These are phyloP conservation scores for Anthophora plumipes DNA, from an alignment of 2,888 invertebrate genomes.

Conservation along the genomic window DNA sequence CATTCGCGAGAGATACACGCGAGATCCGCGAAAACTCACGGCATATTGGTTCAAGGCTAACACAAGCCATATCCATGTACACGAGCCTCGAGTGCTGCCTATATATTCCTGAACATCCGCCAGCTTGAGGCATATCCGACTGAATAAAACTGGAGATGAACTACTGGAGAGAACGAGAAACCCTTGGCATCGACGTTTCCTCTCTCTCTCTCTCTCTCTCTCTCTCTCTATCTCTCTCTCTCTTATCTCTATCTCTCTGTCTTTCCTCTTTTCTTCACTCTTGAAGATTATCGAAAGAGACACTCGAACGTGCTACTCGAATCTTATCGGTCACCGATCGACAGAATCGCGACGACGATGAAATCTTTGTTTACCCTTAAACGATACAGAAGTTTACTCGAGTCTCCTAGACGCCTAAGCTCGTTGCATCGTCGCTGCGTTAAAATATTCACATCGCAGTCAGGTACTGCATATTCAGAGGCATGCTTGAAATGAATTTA, in stretches of 20 bases:
- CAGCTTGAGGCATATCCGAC: neutral
- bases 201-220: neutral
- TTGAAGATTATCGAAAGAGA: neutral
- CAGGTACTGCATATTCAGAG: slow-evolving; percentile 42
- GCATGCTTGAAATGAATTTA: slow-evolving; percentile 50
- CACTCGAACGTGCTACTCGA: neutral
- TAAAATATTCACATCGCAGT: slow-evolving; percentile 48
- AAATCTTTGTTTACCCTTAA: slow-evolving; percentile 1
- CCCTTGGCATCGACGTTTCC: neutral
- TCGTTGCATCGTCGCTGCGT: neutral
- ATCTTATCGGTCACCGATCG: neutral
- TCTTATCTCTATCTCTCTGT: too few relatives aligned
- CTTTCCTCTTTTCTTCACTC: neutral
- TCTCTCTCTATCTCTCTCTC: neutral
- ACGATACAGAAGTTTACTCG: neutral
- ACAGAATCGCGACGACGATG: neutral
- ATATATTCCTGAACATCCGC: neutral
- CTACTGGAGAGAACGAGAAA: neutral
- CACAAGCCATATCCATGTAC: neutral
- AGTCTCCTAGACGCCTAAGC: slow-evolving; percentile 7
- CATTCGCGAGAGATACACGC: neutral
- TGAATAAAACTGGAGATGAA: neutral
- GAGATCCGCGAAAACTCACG: slow-evolving; percentile 20
- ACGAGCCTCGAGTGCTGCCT: neutral
- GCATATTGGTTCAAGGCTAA: slow-evolving; percentile 22